Evolutionary conservation across 35 echinoderm and acorn worm species (phyloP).

Genomic region (Amphiura filiformis): DNA sequence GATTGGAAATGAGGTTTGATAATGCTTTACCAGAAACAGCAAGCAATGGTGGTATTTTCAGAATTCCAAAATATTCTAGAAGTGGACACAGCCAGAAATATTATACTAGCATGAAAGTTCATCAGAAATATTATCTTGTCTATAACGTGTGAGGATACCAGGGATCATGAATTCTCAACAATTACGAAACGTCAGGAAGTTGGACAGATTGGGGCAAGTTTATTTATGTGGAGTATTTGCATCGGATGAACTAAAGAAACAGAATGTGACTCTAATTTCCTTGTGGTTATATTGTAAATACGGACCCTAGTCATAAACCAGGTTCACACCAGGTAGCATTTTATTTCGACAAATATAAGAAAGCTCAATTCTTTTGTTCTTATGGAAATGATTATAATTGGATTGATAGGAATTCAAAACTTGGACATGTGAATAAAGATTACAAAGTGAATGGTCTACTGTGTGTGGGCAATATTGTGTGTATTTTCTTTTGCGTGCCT

Average conservation of each 20-base stretch:
- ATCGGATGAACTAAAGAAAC: constrained; percentile 18
- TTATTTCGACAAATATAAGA: not conserved
- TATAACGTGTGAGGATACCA: constrained; percentile 11
- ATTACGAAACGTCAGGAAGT: not conserved
- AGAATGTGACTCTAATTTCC: not conserved
- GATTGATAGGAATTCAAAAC: not conserved
- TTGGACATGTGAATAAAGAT: not conserved
- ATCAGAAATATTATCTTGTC: too few species aligned
- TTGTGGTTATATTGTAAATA: constrained; percentile 26
- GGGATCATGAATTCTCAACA: constrained; percentile 40
- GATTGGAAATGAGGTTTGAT: constrained; percentile 47
- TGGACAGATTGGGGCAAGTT: not conserved
- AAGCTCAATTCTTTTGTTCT: constrained; percentile 22
- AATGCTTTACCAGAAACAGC: constrained; percentile 8
- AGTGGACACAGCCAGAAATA: constrained; percentile 29
- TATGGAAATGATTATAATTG: constrained; percentile 23
- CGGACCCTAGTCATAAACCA: constrained; percentile 9
- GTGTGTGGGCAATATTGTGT: constrained; percentile 42
- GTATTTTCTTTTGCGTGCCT: constrained; percentile 25
- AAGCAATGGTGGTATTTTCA: constrained; percentile 36
- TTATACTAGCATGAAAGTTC: too few species aligned
- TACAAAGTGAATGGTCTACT: constrained; percentile 8
- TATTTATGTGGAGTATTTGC: constrained; percentile 48
- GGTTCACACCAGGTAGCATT: constrained; percentile 46
- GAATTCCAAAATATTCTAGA: constrained; percentile 41